Evolutionary conservation across 2,797 vertebrate genomes (phyloP).

Genomic region (Orestias chungarensis): DNA sequence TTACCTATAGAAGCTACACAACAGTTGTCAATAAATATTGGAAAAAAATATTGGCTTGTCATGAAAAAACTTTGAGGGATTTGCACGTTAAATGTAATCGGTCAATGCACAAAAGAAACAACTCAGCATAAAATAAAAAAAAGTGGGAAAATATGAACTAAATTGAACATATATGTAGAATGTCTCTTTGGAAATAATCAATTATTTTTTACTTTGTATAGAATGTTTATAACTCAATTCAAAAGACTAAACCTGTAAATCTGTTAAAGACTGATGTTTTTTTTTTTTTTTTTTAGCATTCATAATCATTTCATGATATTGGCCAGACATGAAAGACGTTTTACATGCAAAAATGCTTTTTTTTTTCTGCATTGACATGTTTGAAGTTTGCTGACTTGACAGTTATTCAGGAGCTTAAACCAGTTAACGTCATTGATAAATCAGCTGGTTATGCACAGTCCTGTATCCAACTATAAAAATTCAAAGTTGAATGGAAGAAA

Average conservation of each 20-base stretch:
- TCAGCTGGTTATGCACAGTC: neutral
- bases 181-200: too few relatives aligned
- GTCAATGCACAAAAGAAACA: neutral
- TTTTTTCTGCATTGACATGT: neutral
- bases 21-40: constrained; percentile 75
- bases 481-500: neutral
- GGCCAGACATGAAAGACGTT: neutral
- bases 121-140: neutral
- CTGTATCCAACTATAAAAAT: neutral
- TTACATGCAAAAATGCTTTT: neutral
- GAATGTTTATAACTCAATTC: neutral
- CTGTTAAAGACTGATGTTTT: neutral
- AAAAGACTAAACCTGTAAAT: neutral
- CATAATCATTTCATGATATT: neutral
- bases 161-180: neutral
- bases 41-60: constrained; percentile 19
- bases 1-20: constrained; percentile 68
- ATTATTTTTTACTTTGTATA: too few relatives aligned
- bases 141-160: neutral
- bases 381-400: neutral
- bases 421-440: neutral
- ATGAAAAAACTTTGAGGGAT: neutral
- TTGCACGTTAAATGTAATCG: neutral
- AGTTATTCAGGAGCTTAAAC: neutral
- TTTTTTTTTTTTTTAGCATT: neutral